Percentiles rank a stretch among this genome's conserved stretches.
Conservation (phyloP, 2,113 vertebrate species). For the Amphiprion percula region DNA sequence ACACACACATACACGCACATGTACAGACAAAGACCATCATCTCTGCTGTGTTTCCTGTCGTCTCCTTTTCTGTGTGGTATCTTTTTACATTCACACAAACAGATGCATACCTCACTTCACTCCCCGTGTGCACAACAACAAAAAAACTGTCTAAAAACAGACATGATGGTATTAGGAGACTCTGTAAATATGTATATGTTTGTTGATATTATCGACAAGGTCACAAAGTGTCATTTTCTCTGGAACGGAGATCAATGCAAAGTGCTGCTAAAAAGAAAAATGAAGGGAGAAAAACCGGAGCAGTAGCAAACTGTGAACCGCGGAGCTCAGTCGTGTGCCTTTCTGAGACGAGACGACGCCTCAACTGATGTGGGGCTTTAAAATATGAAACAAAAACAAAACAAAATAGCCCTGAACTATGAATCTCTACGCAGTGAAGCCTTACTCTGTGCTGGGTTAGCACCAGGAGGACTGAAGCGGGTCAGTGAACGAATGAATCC, state of each 20-base stretch:
- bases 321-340: conserved; percentile 70
- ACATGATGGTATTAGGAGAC: conserved; percentile 12
- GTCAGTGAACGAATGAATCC: conserved; percentile 38
- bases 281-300: conserved; percentile 5
- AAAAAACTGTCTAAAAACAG: background rate
- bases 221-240: conserved; percentile 77
- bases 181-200: conserved; percentile 76
- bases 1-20: conserved; percentile 3
- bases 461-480: conserved; percentile 48
- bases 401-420: conserved; percentile 23
- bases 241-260: conserved; percentile 64
- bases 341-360: conserved; percentile 61
- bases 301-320: conserved; percentile 45
- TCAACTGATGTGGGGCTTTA: background rate
- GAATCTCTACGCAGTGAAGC: conserved; percentile 49
- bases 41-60: conserved; percentile 13
- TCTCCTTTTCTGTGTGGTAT: conserved; percentile 21
- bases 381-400: background rate
- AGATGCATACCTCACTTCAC: conserved; percentile 15
- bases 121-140: conserved; percentile 17
- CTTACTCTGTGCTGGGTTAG: conserved; percentile 45
- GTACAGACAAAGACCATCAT: background rate
- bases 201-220: conserved; percentile 62
- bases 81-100: conserved; percentile 16
- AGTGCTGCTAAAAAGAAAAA: conserved; percentile 69